Evolutionary conservation across 1,140 invertebrate genomes (phyloP).

Genomic region (Patella vulgata): DNA sequence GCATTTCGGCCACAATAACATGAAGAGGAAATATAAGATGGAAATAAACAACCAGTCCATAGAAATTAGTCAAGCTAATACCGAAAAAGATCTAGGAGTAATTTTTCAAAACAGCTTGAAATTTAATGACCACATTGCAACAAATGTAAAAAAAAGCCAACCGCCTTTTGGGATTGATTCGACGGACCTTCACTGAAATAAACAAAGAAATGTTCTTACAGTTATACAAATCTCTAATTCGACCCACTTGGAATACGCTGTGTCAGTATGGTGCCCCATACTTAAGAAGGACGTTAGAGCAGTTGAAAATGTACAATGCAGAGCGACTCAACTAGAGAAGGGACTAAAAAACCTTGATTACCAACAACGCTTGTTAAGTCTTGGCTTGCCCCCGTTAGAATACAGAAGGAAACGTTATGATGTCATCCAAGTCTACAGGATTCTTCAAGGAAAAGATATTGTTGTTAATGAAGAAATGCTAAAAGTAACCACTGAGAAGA

Average conservation of each 20-base stretch:
- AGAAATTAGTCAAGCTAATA: not conserved
- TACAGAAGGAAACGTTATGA: conserved; percentile 20
- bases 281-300: conserved; percentile 12
- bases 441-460: conserved; percentile 5
- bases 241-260: conserved; percentile 19
- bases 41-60: not conserved
- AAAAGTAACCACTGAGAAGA: not conserved
- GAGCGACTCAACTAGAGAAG: conserved; percentile 20
- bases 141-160: conserved; percentile 22
- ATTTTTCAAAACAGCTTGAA: conserved; percentile 12
- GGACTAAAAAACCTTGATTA: conserved; percentile 12
- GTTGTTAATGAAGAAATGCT: not conserved
- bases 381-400: conserved; percentile 18
- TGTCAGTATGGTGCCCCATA: conserved; percentile 14
- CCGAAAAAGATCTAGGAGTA: conserved; percentile 10
- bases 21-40: conserved; percentile 1
- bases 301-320: conserved; percentile 31
- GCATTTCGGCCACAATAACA: conserved; percentile 3
- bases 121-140: conserved; percentile 14
- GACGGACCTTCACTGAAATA: conserved; percentile 28
- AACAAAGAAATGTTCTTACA: conserved; percentile 15
- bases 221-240: conserved; percentile 15
- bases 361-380: conserved; percentile 13
- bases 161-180: conserved; percentile 23
- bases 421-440: conserved; percentile 21